Percentiles rank a stretch among this genome's conserved stretches.
phyloP scores from a whole-genome alignment of 2,888 invertebrate species.

The Fragum fragum region DNA sequence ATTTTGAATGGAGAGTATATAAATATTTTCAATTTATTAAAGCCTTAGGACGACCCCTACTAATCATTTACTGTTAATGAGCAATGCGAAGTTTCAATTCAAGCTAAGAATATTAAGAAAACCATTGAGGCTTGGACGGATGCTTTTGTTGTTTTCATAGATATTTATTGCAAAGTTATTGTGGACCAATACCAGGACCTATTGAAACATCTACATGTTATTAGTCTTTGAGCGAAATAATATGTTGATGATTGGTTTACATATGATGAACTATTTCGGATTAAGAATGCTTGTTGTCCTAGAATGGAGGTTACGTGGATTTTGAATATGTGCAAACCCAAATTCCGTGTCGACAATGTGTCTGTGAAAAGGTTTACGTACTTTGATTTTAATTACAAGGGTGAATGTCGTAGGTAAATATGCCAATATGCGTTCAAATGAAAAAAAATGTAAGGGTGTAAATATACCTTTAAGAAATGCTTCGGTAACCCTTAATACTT shows the following conservation, averaged over 20 bases:
- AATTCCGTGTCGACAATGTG: no score
- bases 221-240: neutral
- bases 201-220: neutral
- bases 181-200: neutral
- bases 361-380: neutral
- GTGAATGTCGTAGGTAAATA: neutral
- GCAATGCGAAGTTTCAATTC: neutral
- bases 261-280: constrained; percentile 2
- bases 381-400: constrained; percentile 15
- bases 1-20: constrained; percentile 2
- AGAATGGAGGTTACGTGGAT: neutral
- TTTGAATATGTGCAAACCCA: neutral
- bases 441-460: neutral
- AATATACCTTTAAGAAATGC: neutral
- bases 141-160: constrained; percentile 7
- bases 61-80: neutral
- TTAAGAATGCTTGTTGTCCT: neutral
- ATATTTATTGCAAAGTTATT: constrained; percentile 3
- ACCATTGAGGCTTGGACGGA: constrained; percentile 10
- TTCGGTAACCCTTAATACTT: neutral
- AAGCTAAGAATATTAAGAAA: neutral
- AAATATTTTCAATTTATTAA: neutral
- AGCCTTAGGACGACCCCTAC: neutral
- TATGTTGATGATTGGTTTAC: neutral
- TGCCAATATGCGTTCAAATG: neutral